Base-by-base conservation (phyloP, 2,888 invertebrate genomes). In the Hirudinaria manillensis region DNA sequence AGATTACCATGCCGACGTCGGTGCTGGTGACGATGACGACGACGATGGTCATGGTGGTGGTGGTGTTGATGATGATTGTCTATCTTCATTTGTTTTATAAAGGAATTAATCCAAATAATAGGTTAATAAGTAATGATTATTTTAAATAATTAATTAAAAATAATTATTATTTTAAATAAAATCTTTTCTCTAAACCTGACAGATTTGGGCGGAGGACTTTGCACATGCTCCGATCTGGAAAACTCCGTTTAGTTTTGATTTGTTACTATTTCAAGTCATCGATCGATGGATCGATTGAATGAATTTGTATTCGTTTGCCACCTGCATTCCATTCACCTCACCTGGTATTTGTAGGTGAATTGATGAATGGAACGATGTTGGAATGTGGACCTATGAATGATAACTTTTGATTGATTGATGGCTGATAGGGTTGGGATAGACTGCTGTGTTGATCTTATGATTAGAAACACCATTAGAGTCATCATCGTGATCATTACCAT, bases 1-100 rank as follows among this genome's bases (percentile, higher is more conserved):
- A 65, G 75, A 75, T 34, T 75, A 72, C 66, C 71, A 71, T 36
- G 75, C 72, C 24, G 51, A 75, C 36, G 75, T 75, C 21, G 38
- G 66, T 74, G 24, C 10, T 3, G 24, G 16, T 68, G 29, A 7
- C 13, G 27, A 29, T 29, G 32, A 27, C 19, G 7, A 24, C 10
- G 24, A 10, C 10, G 24, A 29, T 29, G 24, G 7, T 29, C 24
- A 61, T 27, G 24, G 13, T 65, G 32, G 19, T 10, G 29, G 13
- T 29, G 10, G 19, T 65, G 27, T 29, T 10, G 27, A 19, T 65
- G 27, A 16, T 65, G 27, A n/a, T n/a, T n/a, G n/a, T 19, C 21
- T 55, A 55, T 55, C 21, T 19, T 55, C 21, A 55, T 55, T 55
- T 19, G 19, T 55, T 19, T 55, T 55, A 55, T 55, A n/a, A n/a